Conservation (phyloP, 1,140 invertebrate genomes). For the Ips typographus region DNA sequence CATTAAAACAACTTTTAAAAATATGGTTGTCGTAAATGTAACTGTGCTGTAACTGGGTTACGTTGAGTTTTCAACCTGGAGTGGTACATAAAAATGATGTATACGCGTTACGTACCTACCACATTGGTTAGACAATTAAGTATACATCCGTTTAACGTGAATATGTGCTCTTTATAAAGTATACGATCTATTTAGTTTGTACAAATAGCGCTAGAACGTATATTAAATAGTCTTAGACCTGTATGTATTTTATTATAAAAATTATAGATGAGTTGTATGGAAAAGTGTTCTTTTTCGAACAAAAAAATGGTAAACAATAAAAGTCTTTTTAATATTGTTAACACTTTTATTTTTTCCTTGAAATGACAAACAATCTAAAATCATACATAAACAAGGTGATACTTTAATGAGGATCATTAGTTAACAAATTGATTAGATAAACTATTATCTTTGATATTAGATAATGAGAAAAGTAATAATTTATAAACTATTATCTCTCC, state of each 20-base stretch:
- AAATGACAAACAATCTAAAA: too few relatives aligned
- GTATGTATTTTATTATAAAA: slow-evolving; percentile 27
- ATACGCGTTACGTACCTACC: slow-evolving; percentile 18
- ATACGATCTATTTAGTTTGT: slow-evolving; percentile 33
- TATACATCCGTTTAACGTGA: slow-evolving; percentile 31
- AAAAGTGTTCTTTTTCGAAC: slow-evolving; percentile 19
- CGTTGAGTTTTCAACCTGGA: background rate
- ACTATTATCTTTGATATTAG: too few relatives aligned
- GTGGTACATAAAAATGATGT: slow-evolving; percentile 7
- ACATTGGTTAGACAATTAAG: slow-evolving; percentile 19
- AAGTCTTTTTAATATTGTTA: slow-evolving; percentile 8
- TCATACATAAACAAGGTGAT: too few relatives aligned
- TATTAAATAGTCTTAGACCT: slow-evolving; percentile 10
- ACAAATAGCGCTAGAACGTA: slow-evolving; percentile 25
- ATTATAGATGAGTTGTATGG: slow-evolving; percentile 11
- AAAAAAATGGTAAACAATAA: slow-evolving; percentile 17
- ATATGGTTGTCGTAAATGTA: background rate
- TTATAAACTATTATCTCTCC: too few relatives aligned
- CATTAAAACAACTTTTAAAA: background rate
- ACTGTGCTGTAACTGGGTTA: background rate
- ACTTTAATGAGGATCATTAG: too few relatives aligned
- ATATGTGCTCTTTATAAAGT: slow-evolving; percentile 32
- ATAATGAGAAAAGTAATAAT: too few relatives aligned
- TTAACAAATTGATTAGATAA: too few relatives aligned
- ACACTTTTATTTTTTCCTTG: too few relatives aligned